phyloP scores from a whole-genome alignment of 2,888 invertebrate species.

The Caenorhabditis japonica region DNA sequence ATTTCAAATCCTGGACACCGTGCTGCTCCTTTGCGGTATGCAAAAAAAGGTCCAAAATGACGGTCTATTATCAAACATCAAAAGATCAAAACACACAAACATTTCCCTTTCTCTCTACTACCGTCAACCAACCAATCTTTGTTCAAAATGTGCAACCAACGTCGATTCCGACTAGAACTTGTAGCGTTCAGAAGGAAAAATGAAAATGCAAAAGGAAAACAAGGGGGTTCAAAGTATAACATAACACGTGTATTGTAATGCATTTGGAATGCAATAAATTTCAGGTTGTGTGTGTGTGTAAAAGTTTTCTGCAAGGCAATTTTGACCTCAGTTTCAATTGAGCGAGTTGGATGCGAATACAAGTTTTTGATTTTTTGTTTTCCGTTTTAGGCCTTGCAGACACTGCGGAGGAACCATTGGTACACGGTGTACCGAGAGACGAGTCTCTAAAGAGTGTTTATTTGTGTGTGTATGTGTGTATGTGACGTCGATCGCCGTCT shows the following conservation, averaged over 20 bases:
- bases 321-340: constrained; percentile 17
- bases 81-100: too few relatives aligned
- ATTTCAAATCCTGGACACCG: too few relatives aligned
- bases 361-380: constrained; percentile 19
- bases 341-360: constrained; percentile 20
- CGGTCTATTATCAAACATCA: too few relatives aligned
- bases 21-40: too few relatives aligned
- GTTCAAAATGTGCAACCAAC: too few relatives aligned
- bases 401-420: constrained; percentile 41
- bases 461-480: too few relatives aligned
- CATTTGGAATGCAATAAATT: not conserved
- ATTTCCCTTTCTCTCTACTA: too few relatives aligned
- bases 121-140: too few relatives aligned
- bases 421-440: constrained; percentile 42
- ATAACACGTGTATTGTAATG: not conserved
- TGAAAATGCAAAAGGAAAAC: too few relatives aligned
- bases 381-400: constrained; percentile 31
- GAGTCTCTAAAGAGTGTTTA: constrained; percentile 1
- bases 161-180: too few relatives aligned
- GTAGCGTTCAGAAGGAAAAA: too few relatives aligned
- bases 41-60: too few relatives aligned
- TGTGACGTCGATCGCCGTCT: constrained; percentile 41
- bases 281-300: not conserved
- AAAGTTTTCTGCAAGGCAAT: not conserved
- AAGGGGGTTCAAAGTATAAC: constrained; percentile 18